A percentile compares a stretch with the other conserved stretches of the same genome.
Conservation (phyloP, 2,113 vertebrate species). For the Pungitius pungitius region DNA sequence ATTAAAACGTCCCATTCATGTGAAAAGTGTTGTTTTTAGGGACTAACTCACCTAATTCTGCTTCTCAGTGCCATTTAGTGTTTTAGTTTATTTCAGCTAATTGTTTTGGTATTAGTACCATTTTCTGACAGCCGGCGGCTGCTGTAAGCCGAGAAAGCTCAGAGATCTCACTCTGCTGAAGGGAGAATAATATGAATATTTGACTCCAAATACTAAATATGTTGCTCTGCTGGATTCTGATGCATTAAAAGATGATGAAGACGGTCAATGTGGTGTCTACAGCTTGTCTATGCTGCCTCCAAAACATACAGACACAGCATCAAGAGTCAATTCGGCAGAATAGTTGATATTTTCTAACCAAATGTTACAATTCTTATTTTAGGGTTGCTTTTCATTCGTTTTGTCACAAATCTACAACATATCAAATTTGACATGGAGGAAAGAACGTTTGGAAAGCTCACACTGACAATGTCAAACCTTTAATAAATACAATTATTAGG, state of each 20-base stretch:
- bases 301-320: not conserved
- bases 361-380: not conserved
- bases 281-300: not conserved
- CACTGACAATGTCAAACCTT: conserved; percentile 44
- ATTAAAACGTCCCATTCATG: too few relatives aligned
- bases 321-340: not conserved
- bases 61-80: too few relatives aligned
- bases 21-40: not conserved
- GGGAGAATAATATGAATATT: not conserved
- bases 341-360: not conserved
- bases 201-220: not conserved
- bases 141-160: not conserved
- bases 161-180: not conserved
- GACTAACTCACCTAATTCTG: not conserved
- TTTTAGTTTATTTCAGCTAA: not conserved
- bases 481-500: conserved; percentile 13
- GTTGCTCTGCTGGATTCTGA: not conserved
- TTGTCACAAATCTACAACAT: conserved; percentile 9
- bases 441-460: conserved; percentile 42
- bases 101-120: not conserved
- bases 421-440: conserved; percentile 10
- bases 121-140: not conserved
- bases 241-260: not conserved
- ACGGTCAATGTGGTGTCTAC: not conserved
- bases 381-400: not conserved